Base-by-base conservation (phyloP, 2,113 vertebrate species). In the Sander vitreus region DNA sequence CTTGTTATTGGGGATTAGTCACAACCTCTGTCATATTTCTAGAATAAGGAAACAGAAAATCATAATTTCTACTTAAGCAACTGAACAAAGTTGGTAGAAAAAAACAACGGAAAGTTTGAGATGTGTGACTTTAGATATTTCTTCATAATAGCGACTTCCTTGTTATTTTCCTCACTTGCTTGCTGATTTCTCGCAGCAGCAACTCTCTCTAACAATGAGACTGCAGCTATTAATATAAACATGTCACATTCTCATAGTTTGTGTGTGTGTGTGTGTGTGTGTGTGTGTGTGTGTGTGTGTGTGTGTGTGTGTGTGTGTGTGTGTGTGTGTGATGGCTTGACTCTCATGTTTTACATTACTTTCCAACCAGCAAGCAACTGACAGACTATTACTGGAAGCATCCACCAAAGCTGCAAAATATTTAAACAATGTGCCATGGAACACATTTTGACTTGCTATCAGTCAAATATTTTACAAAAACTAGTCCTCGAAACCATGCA, bases 1-100 rank as follows among this genome's bases (percentile, higher is more conserved):
- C 78, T 81, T 53, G 30, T 76, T 65, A 80, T 48, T 39, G 47
- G 30, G 39, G 14, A 53, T 70, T 51, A 47, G 60, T 68, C 54
- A 36, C 62, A 53, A 59, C n/a, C 8, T 36, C 8, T 27, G 21
- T 47, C 30, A 27, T 18, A 10, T 27, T 36, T 50, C 9, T 55
- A 21, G 33, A 21, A 30, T 58, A 21, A 59, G 16, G 39, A 55
- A 59, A 71, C 13, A 64, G 9, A 65, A 39, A 53, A 19, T n/a
- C 8, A 16, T 45, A 14, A 27, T 5, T 43, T 39, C 7, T 45
- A 3, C 15, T 53, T 30, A 23, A 54, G 47, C 8, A 66, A 70
- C 23, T 47, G 3, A 16, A 23, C 21, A 25, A 25, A 60, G 18
- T 8, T 3, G 8, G 23, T 1, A 5, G 18, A 47, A 57, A 15